A percentile compares a stretch with the other conserved stretches of the same genome.
These are phyloP conservation scores for Agrochola lota DNA, from an alignment of 2,888 invertebrate species.

Conservation along the genomic window DNA sequence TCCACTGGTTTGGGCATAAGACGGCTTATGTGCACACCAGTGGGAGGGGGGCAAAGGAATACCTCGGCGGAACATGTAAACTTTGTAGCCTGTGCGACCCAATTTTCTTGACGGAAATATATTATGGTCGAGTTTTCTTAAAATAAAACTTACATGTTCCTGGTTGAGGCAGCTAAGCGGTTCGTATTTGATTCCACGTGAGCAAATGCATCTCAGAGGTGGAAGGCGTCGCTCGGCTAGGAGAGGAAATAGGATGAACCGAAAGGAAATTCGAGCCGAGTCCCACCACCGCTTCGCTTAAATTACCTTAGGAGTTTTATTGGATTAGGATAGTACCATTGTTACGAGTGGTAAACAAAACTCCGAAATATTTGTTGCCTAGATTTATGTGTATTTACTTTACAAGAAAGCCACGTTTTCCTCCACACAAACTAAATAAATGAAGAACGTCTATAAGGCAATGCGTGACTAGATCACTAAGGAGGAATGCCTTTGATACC, in stretches of 20 bases:
- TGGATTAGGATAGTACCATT: constrained; percentile 60
- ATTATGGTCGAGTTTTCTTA: constrained; percentile 46
- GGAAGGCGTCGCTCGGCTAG: constrained; percentile 88
- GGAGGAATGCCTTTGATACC: constrained; percentile 77
- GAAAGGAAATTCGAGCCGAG: constrained; percentile 79
- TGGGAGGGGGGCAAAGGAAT: constrained; percentile 72
- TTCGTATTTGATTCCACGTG: constrained; percentile 87
- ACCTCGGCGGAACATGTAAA: constrained; percentile 83
- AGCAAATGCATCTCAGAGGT: constrained; percentile 86
- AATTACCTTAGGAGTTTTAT: constrained; percentile 67
- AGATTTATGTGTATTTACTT: constrained; percentile 64
- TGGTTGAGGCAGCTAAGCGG: constrained; percentile 88
- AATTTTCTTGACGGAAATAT: constrained; percentile 52
- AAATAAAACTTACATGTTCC: constrained; percentile 77
- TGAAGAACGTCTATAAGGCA: constrained; percentile 73
- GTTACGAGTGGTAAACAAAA: constrained; percentile 72
- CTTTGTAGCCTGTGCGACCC: constrained; percentile 59
- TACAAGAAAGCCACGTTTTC: constrained; percentile 68
- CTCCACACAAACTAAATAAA: constrained; percentile 73
- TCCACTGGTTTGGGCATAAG: constrained; percentile 85
- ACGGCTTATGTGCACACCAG: constrained; percentile 84
- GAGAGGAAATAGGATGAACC: constrained; percentile 84
- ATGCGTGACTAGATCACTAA: constrained; percentile 75
- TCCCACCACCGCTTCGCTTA: constrained; percentile 88
- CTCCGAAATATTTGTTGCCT: constrained; percentile 57